A percentile compares a stretch with the other conserved stretches of the same genome.
Evolutionary conservation across 23 tunicate genomes (phyloP).

Genomic region (Clavelina lepadiformis): DNA sequence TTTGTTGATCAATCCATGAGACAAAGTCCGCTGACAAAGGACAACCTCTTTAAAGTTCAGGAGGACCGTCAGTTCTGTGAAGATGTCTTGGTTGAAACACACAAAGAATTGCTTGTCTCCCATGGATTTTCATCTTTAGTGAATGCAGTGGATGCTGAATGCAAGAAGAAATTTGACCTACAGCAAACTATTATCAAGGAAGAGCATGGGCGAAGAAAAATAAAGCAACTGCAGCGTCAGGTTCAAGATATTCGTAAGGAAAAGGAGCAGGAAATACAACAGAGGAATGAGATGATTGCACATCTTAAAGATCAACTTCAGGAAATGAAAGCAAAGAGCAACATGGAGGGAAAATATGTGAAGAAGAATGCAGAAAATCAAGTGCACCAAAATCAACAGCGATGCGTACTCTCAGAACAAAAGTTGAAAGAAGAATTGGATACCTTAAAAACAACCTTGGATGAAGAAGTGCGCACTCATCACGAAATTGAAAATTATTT

Average conservation of each 20-base stretch:
- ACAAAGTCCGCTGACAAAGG: conserved; percentile 80
- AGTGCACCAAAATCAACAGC: conserved; percentile 76
- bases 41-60: conserved; percentile 65
- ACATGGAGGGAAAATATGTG: conserved; percentile 98
- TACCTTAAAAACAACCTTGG: conserved; percentile 19
- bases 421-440: conserved; percentile 52
- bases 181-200: conserved; percentile 82
- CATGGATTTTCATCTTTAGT: conserved; percentile 33
- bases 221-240: conserved; percentile 72
- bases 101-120: conserved; percentile 23
- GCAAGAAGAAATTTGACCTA: conserved; percentile 51
- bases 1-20: conserved; percentile 62
- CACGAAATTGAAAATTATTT: conserved; percentile 72
- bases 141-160: conserved; percentile 43
- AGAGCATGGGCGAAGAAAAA: conserved; percentile 80
- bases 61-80: conserved; percentile 86
- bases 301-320: conserved; percentile 98
- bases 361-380: conserved; percentile 95
- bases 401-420: conserved; percentile 55
- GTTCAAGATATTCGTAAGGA: conserved; percentile 73
- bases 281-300: conserved; percentile 98
- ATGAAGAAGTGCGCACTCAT: conserved; percentile 81
- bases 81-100: conserved; percentile 43
- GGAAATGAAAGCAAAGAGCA: conserved; percentile 92
- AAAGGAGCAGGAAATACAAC: conserved; percentile 84